A percentile compares a stretch with the other conserved stretches of the same genome.
Conservation (phyloP, 2,797 vertebrate genomes). For the Bufotes viridis region DNA sequence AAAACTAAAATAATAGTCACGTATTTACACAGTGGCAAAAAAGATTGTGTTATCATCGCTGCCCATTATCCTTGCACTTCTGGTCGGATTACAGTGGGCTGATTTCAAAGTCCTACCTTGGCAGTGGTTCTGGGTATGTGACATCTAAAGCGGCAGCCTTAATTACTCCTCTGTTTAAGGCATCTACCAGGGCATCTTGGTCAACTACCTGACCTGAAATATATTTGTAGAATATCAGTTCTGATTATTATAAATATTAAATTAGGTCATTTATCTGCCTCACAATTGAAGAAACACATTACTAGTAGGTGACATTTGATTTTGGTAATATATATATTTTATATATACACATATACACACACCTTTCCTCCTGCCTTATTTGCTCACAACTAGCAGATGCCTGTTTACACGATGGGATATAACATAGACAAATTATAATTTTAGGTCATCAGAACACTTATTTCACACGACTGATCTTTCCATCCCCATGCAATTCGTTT, state of each 20-base stretch:
- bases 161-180: constrained; percentile 75
- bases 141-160: constrained; percentile 81
- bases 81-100: background rate
- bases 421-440: too few relatives aligned
- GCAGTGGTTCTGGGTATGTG: constrained; percentile 80
- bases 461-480: too few relatives aligned
- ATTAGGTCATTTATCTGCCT: background rate
- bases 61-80: background rate
- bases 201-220: constrained; percentile 77
- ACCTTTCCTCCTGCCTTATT: too few relatives aligned
- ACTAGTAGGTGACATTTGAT: too few relatives aligned
- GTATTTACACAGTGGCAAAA: background rate
- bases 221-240: background rate
- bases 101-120: constrained; percentile 67
- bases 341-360: too few relatives aligned
- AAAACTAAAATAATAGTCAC: background rate
- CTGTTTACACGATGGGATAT: too few relatives aligned
- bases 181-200: constrained; percentile 79
- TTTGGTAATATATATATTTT: too few relatives aligned
- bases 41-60: background rate
- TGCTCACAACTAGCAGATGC: too few relatives aligned
- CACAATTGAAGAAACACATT: background rate
- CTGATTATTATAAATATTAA: background rate
- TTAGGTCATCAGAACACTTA: too few relatives aligned
- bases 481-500: too few relatives aligned